Base-by-base conservation (phyloP, 2,797 vertebrate species). In the Cephalopachus bancanus region DNA sequence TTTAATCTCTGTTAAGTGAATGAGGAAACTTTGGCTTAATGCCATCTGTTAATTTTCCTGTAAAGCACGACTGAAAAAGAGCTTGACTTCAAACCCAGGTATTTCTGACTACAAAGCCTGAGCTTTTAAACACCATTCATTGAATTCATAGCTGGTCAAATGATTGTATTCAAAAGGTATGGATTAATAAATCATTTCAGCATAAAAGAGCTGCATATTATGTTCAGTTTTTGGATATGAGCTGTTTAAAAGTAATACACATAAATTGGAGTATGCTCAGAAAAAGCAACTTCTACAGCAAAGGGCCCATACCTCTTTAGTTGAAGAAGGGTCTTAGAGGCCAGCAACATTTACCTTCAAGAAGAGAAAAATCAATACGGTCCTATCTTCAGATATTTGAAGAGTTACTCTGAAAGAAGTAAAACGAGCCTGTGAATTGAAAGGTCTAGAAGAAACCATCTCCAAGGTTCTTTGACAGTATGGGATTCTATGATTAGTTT, bases 131-230 rank as follows among this genome's bases (percentile, higher is more conserved):
- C 60, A 67, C 3, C 71, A 57, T 93, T 90, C 51, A 92, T 7
- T 83, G 59, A 89, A 57, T 83, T 93, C 59, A 71, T 33, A 95
- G 62, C 22, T 91, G 49, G 10, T 72, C 89, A 95, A 83, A 84
- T 93, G 33, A 71, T 37, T 24, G 55, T 85, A 55, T 90, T 91
- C 76, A 95, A 80, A 65, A 89, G 57, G 5, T n/a, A 11, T 86
- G 17, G n/a, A 72, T 64, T 86, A 83, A 49, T 94, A 76, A 8
- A 53, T 44, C 5, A 44, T 64, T 37, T 44, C 81, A 85, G 30
- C 37, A 75, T 65, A 11, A 22, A 80, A 95, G 20, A 51, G 14
- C 19, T 89, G 3, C 62, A 2, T 71, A n/a, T 80, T 64, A 4
- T 60, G 28, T 84, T 76, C 51, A 74, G 16, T 4, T 64, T 88